These are phyloP conservation scores for Diadumene lineata DNA, from an alignment of 92 coral and sea anemone genomes.

Conservation along the genomic window DNA sequence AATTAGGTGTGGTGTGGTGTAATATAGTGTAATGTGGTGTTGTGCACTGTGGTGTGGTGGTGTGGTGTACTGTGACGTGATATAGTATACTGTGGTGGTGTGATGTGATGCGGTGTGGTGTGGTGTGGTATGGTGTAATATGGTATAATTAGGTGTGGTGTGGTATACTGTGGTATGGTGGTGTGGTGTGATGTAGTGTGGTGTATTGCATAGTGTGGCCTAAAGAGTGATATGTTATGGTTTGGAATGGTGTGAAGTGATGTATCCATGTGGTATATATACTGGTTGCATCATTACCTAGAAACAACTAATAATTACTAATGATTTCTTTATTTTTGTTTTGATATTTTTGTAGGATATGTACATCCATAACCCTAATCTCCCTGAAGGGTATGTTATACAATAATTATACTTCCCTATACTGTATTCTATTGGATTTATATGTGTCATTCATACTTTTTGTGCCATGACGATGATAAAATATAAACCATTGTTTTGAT, in stretches of 20 bases:
- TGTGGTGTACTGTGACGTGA: not conserved
- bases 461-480: too few relatives aligned
- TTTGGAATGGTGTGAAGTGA: too few relatives aligned
- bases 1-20: not conserved
- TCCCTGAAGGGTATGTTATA: conserved; percentile 89
- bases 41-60: not conserved
- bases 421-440: too few relatives aligned
- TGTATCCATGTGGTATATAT: too few relatives aligned
- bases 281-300: too few relatives aligned
- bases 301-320: not conserved
- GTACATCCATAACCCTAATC: conserved; percentile 82
- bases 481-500: too few relatives aligned
- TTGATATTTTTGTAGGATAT: conserved; percentile 57
- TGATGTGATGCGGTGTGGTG: not conserved
- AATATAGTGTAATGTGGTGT: not conserved
- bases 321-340: not conserved
- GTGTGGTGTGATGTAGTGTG: not conserved
- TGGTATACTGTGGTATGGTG: not conserved
- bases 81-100: not conserved
- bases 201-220: not conserved
- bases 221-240: too few relatives aligned
- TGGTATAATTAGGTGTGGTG: not conserved
- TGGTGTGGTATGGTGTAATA: not conserved
- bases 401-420: too few relatives aligned
- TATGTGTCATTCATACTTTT: too few relatives aligned